Base-by-base conservation (phyloP, 2,888 invertebrate genomes). In the Drosophila imparisetae region DNA sequence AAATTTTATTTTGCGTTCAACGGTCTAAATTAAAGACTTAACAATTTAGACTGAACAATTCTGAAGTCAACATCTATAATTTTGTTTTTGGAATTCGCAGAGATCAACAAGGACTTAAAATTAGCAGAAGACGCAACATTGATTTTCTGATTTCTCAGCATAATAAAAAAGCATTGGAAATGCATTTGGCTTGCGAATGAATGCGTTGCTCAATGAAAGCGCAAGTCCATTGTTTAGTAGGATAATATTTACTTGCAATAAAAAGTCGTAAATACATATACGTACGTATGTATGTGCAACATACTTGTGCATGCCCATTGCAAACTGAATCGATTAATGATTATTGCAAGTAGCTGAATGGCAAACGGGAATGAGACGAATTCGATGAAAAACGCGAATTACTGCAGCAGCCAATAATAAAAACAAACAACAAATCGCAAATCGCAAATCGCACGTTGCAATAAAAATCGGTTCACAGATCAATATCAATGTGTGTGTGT, bases 361-460 rank as follows among this genome's bases (percentile, higher is more conserved):
- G 63, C 29, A 21, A 49, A 34, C 27, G 48, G 64, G 32, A 70
- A 75, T 84, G 68, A 67, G 82, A 82, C 34, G 70, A 72, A 58
- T 85, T 82, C 78, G 83, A 72, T 89, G 90, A 86, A 87, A 84
- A 72, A 68, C 66, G 34, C 58, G 66, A 83, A 74, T 76, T 73
- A 69, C 72, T 66, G 75, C 68, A 66, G 75, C 65, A 67, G 80
- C 72, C 80, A 61, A 75, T 79, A 88, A 90, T 76, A 60, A 86
- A 86, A 90, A 90, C 90, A 90, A 86, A 88, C 90, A 86, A 88
- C 24, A 55, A 65, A 62, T 71, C 66, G 81, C 81, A 55, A 65
- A 62, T 71, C 66, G 81, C 81, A 52, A 65, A 62, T 71, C 64
- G 81, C 81, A 54, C 69, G 52, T 70, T 82, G 72, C 86, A 88